Evolutionary conservation across 2,113 vertebrate species (phyloP), one percentile per base, ranked within the genome.

Genomic region (Sorex fumeus): DNA sequence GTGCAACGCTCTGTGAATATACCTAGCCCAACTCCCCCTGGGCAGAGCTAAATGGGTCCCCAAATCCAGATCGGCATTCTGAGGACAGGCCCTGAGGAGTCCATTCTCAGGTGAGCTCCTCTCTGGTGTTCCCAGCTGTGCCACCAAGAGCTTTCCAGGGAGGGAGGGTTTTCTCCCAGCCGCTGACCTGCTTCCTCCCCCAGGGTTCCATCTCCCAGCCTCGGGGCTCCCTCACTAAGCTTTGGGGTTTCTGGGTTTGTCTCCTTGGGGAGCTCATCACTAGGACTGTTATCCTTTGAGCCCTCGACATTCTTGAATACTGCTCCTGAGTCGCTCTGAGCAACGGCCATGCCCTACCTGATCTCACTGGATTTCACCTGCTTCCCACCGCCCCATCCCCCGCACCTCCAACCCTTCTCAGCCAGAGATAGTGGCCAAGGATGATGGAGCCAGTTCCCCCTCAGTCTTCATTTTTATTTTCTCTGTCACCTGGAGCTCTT

Each of bases 21-120:
- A 2, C 27, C 21, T 21, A 11, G 3, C 32, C 40, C 5, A 8
- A 1, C 21, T 67, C 15, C 53, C 16, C 28, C 1, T 0, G 16
- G 53, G 36, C 1, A 4, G 70, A 8, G 10, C 4, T 28, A 16
- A 19, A 0, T 11, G 7, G 50, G 28, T 32, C 21, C 27, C 2
- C 57, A 16, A 60, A 10, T n/a, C 16, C 5, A 8, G 64, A 13
- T 27, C 77, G n/a, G 15, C 60, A 30, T 53, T 57, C 75, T 36
- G 13, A 45, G 43, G 45, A 27, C 0, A 1, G 18, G 34, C 62
- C 40, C 50, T 50, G 3, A 21, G 72, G 19, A 8, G 28, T 34
- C 43, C 16, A 15, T 0, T 6, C 19, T n/a, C 0, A 36, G 16
- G 1, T 4, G n/a, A n/a, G n/a, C 2, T 34, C 36, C 40, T 15